Conservation (phyloP, 2,888 invertebrate genomes). For the Stenoptilia bipunctidactyla region DNA sequence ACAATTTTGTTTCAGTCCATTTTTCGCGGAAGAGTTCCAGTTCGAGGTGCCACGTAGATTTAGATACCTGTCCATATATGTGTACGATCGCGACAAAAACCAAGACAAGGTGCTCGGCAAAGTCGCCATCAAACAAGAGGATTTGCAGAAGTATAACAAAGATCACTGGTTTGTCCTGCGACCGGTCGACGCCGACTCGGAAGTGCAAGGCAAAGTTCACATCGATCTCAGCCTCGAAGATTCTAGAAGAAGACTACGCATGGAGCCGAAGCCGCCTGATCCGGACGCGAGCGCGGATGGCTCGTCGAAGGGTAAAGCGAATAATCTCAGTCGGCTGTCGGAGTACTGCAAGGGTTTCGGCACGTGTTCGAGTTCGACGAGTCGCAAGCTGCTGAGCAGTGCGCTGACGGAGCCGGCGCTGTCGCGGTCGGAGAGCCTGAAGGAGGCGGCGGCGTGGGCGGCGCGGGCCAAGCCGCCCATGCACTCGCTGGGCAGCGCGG, state of each 20-base stretch:
- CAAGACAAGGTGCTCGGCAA: slow-evolving; percentile 85
- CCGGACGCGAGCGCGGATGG: slow-evolving; percentile 43
- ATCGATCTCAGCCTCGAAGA: slow-evolving; percentile 82
- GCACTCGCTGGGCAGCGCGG: slow-evolving; percentile 54
- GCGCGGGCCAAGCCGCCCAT: slow-evolving; percentile 49
- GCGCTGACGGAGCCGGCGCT: slow-evolving; percentile 53
- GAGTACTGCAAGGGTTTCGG: slow-evolving; percentile 63
- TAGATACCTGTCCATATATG: slow-evolving; percentile 89
- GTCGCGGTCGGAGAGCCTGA: slow-evolving; percentile 61
- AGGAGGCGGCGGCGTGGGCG: slow-evolving; percentile 51
- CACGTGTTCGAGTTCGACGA: slow-evolving; percentile 59
- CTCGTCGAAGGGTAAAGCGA: slow-evolving; percentile 44
- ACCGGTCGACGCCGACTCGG: slow-evolving; percentile 89
- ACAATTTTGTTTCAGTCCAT: slow-evolving; percentile 77
- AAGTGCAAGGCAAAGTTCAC: slow-evolving; percentile 92
- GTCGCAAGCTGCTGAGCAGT: slow-evolving; percentile 52
- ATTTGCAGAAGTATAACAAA: slow-evolving; percentile 87
- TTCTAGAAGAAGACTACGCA: slow-evolving; percentile 58
- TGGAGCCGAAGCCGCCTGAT: slow-evolving; percentile 66
- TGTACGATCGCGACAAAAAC: slow-evolving; percentile 88
- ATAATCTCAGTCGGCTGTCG: slow-evolving; percentile 53
- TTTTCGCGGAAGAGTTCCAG: slow-evolving; percentile 94
- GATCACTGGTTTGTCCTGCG: slow-evolving; percentile 93
- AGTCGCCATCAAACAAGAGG: slow-evolving; percentile 90
- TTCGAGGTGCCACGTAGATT: slow-evolving; percentile 93